phyloP scores from a whole-genome alignment of 2,113 vertebrate species.

The Galbula dea region DNA sequence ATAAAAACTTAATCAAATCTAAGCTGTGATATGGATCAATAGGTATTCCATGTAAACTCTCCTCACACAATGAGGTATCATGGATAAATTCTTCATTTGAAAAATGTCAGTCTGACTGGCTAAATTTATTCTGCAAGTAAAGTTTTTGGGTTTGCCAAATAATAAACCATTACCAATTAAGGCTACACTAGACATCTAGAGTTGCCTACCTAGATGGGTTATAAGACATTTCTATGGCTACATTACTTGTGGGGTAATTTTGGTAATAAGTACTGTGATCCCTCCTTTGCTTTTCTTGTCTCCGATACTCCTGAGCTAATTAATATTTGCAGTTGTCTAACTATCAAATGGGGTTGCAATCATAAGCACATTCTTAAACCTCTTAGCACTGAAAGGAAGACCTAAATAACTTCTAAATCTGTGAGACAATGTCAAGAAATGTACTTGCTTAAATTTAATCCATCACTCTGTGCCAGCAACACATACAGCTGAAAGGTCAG shows the following conservation, averaged over 20 bases:
- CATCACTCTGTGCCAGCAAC: slow-evolving; percentile 51
- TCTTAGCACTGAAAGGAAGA: slow-evolving; percentile 53
- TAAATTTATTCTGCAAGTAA: background rate
- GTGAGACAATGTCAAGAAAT: slow-evolving; percentile 54
- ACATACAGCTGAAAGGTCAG: slow-evolving; percentile 67
- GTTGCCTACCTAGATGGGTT: background rate
- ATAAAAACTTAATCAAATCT: background rate
- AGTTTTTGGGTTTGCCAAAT: background rate
- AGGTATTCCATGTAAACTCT: background rate
- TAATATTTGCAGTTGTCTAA: slow-evolving; percentile 28
- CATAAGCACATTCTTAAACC: slow-evolving; percentile 60
- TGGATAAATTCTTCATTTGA: background rate
- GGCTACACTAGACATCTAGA: background rate
- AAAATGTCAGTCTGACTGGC: background rate
- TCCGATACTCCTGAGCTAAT: background rate
- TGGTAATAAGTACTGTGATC: background rate
- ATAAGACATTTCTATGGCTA: background rate
- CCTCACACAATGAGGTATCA: background rate
- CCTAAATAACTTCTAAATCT: slow-evolving; percentile 56
- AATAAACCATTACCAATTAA: background rate
- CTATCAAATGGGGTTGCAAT: slow-evolving; percentile 28
- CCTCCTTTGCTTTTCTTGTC: background rate
- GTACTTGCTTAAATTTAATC: slow-evolving; percentile 63
- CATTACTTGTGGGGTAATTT: background rate
- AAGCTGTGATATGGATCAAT: background rate